Percentiles rank a stretch among this genome's conserved stretches.
Evolutionary conservation across 2,797 vertebrate species (phyloP).

Genomic region (Sebastes steindachneri): DNA sequence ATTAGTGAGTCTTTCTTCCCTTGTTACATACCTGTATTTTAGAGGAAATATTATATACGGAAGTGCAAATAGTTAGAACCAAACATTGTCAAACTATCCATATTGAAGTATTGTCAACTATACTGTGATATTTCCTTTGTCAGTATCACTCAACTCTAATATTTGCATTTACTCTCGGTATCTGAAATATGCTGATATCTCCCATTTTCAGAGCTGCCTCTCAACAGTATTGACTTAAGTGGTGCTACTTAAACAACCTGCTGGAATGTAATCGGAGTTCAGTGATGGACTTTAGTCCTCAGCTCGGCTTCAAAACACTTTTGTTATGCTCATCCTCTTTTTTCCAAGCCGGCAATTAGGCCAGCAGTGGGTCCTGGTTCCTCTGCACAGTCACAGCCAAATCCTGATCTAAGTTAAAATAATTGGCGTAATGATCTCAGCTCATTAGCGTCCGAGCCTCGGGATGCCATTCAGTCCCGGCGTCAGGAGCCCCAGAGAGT

Average conservation of each 20-base stretch:
- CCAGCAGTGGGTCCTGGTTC: slow-evolving; percentile 60
- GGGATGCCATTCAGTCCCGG: slow-evolving; percentile 62
- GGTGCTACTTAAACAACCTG: slow-evolving; percentile 43
- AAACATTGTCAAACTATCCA: neutral
- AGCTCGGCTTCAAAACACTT: slow-evolving; percentile 62
- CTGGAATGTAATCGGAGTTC: slow-evolving; percentile 56
- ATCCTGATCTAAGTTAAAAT: slow-evolving; percentile 78
- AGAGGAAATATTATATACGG: neutral
- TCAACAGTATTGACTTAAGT: slow-evolving; percentile 22
- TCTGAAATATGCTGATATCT: neutral
- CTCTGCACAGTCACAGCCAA: slow-evolving; percentile 71
- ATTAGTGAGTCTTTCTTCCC: neutral
- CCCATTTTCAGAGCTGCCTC: neutral
- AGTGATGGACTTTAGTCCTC: slow-evolving; percentile 33
- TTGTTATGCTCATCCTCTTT: slow-evolving; percentile 59
- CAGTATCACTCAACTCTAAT: neutral
- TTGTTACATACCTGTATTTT: neutral
- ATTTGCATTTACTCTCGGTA: neutral
- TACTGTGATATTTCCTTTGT: neutral
- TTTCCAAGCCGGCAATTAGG: slow-evolving; percentile 77
- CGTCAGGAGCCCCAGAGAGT: slow-evolving; percentile 58
- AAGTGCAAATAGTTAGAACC: neutral
- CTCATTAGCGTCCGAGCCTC: slow-evolving; percentile 73
- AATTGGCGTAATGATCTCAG: slow-evolving; percentile 83
- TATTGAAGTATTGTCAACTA: neutral